Base-by-base conservation (phyloP, 2,797 vertebrate species). In the Parauchenoglanis ngamensis region DNA sequence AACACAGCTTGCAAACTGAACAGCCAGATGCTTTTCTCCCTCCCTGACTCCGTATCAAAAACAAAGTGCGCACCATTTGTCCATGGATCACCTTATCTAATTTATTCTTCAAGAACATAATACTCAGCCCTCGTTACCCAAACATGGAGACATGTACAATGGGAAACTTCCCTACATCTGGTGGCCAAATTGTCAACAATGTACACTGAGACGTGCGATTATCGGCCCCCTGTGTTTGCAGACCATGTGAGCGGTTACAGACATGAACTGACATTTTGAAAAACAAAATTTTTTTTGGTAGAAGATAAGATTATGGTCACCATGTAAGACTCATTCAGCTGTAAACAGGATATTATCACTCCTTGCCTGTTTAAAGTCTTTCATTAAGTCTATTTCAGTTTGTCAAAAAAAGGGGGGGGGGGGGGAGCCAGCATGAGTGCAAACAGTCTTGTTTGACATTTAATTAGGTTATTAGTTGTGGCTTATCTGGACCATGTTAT, bases 301-400 rank as follows among this genome's bases (percentile, higher is more conserved):
- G 54, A 77, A 81, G 92, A 91, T 92, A 90, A 90, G 85, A 91
- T 79, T 88, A 79, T 83, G 88, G 83, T 70, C 86, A 79, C 82
- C 72, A 49, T 75, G 87, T 70, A 59, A 87, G 83, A 88, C 65
- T 87, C 87, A 73, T 65, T 89, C 90, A 84, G 54, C 87, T 87
- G 75, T 90, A 87, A 85, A 79, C 89, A 91, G 89, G 92, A 89
- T 91, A 92, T 90, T 89, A 87, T 85, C 87, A 65, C 57, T 63
- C 21, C 21, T 61, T 82, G 73, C 70, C 73, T 89, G 85, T 86
- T 88, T 85, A 86, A 89, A 17, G 40, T 73, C 31, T 86, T 90
- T 87, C 87, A 89, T 91, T 87, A 89, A 83, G 67, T 54, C 84
- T 56, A 40, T 88, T 90, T 88, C 21, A 13, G 15, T 79, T 84